Evolutionary conservation across 2,888 invertebrate species (phyloP).

Genomic region (Ormyrus nitidulus): DNA sequence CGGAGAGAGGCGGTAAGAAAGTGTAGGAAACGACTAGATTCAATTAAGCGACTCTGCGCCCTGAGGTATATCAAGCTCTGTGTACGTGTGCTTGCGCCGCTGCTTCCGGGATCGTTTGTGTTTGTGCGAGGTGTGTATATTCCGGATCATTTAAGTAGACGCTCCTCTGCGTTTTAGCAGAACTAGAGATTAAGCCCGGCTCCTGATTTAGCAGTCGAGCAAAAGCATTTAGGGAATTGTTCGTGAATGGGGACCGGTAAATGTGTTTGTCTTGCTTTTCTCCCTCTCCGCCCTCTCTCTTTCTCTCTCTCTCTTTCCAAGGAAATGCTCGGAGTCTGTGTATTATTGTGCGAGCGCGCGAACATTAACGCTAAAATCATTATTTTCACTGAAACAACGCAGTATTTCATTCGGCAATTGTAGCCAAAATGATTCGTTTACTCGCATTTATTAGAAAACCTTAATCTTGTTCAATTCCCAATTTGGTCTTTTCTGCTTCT

Average conservation of each 20-base stretch:
- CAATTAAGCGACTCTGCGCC: constrained; percentile 12
- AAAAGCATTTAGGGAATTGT: constrained; percentile 35
- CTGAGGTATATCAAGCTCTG: background rate
- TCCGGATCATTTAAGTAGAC: too few species aligned
- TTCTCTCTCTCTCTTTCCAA: background rate
- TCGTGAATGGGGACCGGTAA: constrained; percentile 13
- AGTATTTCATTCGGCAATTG: background rate
- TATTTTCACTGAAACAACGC: constrained; percentile 8
- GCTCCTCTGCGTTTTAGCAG: background rate
- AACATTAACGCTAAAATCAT: constrained; percentile 2
- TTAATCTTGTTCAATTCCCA: too few species aligned
- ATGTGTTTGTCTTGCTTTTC: constrained; percentile 19
- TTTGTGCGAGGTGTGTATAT: background rate
- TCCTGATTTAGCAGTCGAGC: constrained; percentile 37
- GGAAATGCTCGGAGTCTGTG: background rate
- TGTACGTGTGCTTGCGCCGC: background rate
- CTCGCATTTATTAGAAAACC: too few species aligned
- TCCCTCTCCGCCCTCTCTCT: background rate
- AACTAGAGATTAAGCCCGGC: constrained; percentile 24
- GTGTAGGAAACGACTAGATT: constrained; percentile 10
- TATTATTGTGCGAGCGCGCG: background rate
- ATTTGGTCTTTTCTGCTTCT: too few species aligned
- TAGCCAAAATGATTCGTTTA: too few species aligned
- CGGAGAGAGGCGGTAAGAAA: background rate
- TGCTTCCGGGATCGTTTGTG: background rate